These are phyloP conservation scores for Andrena flavipes DNA, from an alignment of 2,888 invertebrate genomes.

Conservation along the genomic window DNA sequence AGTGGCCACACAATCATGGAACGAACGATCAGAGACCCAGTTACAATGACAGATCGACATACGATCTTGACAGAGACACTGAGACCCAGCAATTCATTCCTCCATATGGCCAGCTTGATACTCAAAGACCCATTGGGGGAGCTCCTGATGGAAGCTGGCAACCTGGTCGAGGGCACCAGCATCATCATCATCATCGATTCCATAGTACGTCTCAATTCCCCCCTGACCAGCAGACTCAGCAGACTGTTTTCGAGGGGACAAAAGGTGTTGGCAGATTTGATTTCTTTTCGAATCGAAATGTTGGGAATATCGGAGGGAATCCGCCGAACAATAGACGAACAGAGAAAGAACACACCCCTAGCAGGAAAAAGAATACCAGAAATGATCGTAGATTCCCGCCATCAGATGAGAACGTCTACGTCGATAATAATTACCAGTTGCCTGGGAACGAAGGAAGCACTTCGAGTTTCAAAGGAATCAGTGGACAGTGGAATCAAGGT, in stretches of 20 bases:
- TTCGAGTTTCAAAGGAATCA: background rate
- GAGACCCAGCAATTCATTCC: constrained; percentile 18
- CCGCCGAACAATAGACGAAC: constrained; percentile 10
- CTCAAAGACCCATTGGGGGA: constrained; percentile 32
- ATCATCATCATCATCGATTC: background rate
- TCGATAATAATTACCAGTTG: constrained; percentile 38
- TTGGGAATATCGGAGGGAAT: constrained; percentile 1
- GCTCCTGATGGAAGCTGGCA: constrained; percentile 3
- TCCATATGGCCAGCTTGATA: constrained; percentile 44
- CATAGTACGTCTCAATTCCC: background rate
- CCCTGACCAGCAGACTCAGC: constrained; percentile 25
- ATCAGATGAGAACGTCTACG: constrained; percentile 58
- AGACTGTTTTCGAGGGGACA: background rate
- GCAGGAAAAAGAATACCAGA: constrained; percentile 61
- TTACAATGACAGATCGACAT: constrained; percentile 7
- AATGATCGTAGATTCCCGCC: constrained; percentile 47
- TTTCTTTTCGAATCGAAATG: background rate
- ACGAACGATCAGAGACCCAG: background rate
- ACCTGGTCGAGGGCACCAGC: constrained; percentile 33
- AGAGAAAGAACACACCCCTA: constrained; percentile 37
- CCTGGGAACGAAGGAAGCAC: constrained; percentile 1
- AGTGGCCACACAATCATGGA: constrained; percentile 17
- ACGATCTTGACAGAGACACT: constrained; percentile 19
- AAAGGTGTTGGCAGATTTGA: constrained; percentile 5
- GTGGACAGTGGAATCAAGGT: constrained; percentile 73